Conservation (phyloP, 1,140 invertebrate genomes). For the Druon quercuslanigerum region DNA sequence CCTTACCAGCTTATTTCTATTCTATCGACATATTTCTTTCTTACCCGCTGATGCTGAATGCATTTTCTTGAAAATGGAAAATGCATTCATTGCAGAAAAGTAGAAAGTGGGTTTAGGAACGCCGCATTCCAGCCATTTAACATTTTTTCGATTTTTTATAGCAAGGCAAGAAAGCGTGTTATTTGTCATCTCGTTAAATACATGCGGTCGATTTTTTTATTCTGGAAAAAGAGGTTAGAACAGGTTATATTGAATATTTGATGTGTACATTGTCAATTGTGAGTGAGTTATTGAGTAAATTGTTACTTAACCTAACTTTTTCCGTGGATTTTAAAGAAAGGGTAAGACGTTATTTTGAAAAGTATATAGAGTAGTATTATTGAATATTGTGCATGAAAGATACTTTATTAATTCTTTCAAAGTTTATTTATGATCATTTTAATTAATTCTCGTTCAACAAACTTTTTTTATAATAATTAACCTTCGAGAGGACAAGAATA, state of each 20-base stretch:
- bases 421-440: too few relatives aligned
- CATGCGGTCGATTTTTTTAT: conserved; percentile 12
- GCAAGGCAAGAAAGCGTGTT: conserved; percentile 10
- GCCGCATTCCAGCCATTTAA: conserved; percentile 1
- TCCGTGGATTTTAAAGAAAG: not conserved
- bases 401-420: too few relatives aligned
- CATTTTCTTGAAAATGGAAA: conserved; percentile 30
- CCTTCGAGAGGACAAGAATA: too few relatives aligned
- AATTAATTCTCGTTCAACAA: too few relatives aligned
- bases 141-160: conserved; percentile 12
- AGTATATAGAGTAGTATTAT: too few relatives aligned
- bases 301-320: conserved; percentile 14
- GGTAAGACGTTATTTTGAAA: too few relatives aligned
- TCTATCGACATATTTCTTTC: not conserved
- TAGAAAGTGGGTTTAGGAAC: conserved; percentile 21
- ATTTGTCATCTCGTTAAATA: not conserved
- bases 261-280: not conserved
- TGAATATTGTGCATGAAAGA: too few relatives aligned
- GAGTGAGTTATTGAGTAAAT: not conserved
- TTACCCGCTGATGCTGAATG: conserved; percentile 6
- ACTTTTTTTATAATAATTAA: too few relatives aligned
- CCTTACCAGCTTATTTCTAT: not conserved
- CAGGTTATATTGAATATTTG: conserved; percentile 6
- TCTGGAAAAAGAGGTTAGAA: not conserved
- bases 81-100: conserved; percentile 29